Evolutionary conservation across 2,113 vertebrate species (phyloP), one percentile per base, ranked within the genome.

Genomic region (Mirounga angustirostris): DNA sequence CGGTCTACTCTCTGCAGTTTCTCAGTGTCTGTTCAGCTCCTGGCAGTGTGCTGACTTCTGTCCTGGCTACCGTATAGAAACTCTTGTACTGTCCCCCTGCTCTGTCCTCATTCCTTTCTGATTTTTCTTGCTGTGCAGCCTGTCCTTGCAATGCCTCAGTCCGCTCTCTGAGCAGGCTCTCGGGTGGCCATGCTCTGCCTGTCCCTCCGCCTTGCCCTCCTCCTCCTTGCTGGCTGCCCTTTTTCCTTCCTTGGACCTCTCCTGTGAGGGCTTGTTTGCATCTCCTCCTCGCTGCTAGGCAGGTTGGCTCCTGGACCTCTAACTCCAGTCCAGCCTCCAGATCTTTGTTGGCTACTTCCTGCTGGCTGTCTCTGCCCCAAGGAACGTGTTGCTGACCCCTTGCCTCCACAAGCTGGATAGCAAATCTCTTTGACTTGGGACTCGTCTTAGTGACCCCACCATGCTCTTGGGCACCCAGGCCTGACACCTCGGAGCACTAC

Each of bases 261-360:
- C 11, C 0, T 2, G 18, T 24, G 56, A 78, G 12, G 19, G 56
- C 87, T 46, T 10, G 9, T 24, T n/a, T 73, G 6, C 56, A 26
- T 6, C 36, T 24, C 12, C 21, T 52, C n/a, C 56, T 14, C 2
- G 4, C 13, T 56, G n/a, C n/a, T 21, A 24, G 10, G 40, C 26
- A 16, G 50, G 15, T 84, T 78, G 56, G 16, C 81, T 85, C 33
- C 40, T 59, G 74, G 52, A 22, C 76, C 50, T 61, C 15, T 54
- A 36, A 54, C 78, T 52, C 26, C 5, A 59, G 52, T 33, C 50
- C 36, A 50, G 82, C 86, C 58, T 63, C 18, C 4, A 36, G 40
- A 11, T 69, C 58, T 93, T 52, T 33, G 43, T 91, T 43, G 21
- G 36, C 46, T 52, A 86, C 24, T 40, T 93, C 85, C 67, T 89